These are phyloP conservation scores for Drosophila barbarae DNA, from an alignment of 2,888 invertebrate genomes.

Conservation along the genomic window DNA sequence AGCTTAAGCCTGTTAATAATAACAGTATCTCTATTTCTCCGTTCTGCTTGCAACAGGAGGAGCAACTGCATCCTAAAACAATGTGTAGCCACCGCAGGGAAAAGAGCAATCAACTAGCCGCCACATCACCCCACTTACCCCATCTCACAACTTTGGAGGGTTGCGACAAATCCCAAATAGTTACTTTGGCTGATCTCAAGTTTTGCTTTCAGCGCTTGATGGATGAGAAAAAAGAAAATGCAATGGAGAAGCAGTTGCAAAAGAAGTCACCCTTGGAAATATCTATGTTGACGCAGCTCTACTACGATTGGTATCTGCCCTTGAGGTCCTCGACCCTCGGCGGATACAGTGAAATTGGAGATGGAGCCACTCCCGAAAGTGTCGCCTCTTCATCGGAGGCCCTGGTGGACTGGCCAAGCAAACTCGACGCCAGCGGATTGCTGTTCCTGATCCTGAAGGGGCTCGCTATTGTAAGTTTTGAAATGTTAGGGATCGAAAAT, in stretches of 20 bases:
- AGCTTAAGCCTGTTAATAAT: not conserved
- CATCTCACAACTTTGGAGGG: not conserved
- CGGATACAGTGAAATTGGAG: not conserved
- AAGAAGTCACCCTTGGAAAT: constrained; percentile 27
- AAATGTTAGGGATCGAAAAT: constrained; percentile 5
- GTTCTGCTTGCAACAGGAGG: constrained; percentile 3
- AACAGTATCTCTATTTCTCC: not conserved
- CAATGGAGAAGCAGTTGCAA: constrained; percentile 2
- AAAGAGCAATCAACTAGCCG: constrained; percentile 1
- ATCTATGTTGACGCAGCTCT: constrained; percentile 41
- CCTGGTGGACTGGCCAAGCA: constrained; percentile 9
- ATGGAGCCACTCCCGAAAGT: not conserved
- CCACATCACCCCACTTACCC: not conserved
- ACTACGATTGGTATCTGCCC: constrained; percentile 59
- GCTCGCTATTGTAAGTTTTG: constrained; percentile 53
- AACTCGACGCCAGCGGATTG: constrained; percentile 11
- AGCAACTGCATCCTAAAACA: not conserved
- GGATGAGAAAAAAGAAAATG: constrained; percentile 3
- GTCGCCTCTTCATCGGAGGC: constrained; percentile 16
- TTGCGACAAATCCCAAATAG: constrained; percentile 29
- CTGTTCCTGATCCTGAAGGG: constrained; percentile 20
- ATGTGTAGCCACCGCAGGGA: not conserved
- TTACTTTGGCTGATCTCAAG: constrained; percentile 52
- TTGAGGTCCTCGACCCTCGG: constrained; percentile 17
- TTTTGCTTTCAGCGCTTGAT: constrained; percentile 52